Evolutionary conservation across 2,113 vertebrate genomes (phyloP), one percentile per base, ranked within the genome.

Genomic region (Colistium nudipinnis): DNA sequence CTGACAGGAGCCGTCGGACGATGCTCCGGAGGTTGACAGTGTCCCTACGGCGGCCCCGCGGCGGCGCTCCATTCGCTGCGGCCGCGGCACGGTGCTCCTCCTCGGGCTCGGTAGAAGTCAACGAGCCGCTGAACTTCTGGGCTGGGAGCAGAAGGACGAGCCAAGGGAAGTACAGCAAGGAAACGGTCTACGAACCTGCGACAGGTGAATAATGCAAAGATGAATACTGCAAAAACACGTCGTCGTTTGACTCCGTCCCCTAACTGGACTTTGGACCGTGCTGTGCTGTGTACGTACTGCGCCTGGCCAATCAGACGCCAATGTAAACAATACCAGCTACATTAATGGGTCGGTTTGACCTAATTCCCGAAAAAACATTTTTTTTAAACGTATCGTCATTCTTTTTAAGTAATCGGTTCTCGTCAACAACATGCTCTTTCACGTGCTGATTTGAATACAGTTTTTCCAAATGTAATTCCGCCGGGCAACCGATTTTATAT

Each of bases 141-240:
- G 90, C 71, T 3, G 97, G 96, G 0, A 65, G 60, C 59, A 92
- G 96, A 62, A 83, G 94, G 60, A 78, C 89, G 7, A 92, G 94
- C 33, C 53, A 10, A 1, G 92, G 93, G 20, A 80, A 83, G n/a
- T 62, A 84, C 4, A 89, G 80, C 71, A 81, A 59, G 0, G 94
- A 96, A 65, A 81, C 91, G 2, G 93, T 96, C 12, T 96, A 93
- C 28, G 97, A 98, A 61, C 97, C 97, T 0, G 95, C 97, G 41
- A 97, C 97, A 22, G 97, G 97, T 96, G 35, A 78, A 0, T 3
- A 27, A 30, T 10, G 6, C 20, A 33, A 16, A 7, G 1, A 19
- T 38, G 13, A 9, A 38, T 12, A 3, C 13, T 6, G 8, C 7
- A 10, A 10, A 19, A 19, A 43, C 41, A n/a, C 17, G 3, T 7